A percentile compares a stretch with the other conserved stretches of the same genome.
phyloP scores from a whole-genome alignment of 1,140 invertebrate genomes.

The Bombus difficillimus region DNA sequence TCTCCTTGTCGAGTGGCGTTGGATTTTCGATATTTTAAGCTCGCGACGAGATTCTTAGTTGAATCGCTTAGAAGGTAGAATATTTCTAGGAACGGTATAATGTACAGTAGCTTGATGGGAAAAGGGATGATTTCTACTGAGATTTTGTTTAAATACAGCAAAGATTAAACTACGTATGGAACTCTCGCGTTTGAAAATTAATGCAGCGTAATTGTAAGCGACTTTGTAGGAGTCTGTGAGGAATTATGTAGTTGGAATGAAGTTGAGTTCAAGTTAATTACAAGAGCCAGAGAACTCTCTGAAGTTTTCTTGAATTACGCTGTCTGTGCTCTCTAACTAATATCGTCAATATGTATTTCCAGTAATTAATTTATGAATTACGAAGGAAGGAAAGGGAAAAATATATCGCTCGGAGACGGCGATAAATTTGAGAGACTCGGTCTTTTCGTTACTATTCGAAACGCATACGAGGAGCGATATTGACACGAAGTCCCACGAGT shows the following conservation, averaged over 20 bases:
- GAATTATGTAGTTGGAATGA: not conserved
- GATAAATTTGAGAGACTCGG: too few species aligned
- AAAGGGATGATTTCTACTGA: too few species aligned
- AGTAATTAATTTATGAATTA: not conserved
- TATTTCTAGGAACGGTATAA: too few species aligned
- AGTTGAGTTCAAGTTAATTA: not conserved
- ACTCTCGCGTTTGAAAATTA: not conserved
- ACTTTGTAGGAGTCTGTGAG: not conserved
- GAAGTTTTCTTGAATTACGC: not conserved
- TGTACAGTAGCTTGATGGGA: too few species aligned
- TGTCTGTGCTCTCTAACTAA: not conserved
- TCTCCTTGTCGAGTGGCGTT: not conserved
- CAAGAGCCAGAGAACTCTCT: not conserved
- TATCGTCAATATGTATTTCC: not conserved
- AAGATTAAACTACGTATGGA: not conserved
- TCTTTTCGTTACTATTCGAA: not conserved
- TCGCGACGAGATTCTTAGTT: too few species aligned
- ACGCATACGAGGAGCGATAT: not conserved
- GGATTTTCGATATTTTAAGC: too few species aligned
- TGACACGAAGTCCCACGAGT: not conserved
- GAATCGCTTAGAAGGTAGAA: too few species aligned
- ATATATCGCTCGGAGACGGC: too few species aligned
- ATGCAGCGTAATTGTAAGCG: not conserved
- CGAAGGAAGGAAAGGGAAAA: not conserved
- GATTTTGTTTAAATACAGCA: not conserved